A percentile compares a stretch with the other conserved stretches of the same genome.
Conservation (phyloP, 2,888 invertebrate genomes). For the Parnassius orleans region DNA sequence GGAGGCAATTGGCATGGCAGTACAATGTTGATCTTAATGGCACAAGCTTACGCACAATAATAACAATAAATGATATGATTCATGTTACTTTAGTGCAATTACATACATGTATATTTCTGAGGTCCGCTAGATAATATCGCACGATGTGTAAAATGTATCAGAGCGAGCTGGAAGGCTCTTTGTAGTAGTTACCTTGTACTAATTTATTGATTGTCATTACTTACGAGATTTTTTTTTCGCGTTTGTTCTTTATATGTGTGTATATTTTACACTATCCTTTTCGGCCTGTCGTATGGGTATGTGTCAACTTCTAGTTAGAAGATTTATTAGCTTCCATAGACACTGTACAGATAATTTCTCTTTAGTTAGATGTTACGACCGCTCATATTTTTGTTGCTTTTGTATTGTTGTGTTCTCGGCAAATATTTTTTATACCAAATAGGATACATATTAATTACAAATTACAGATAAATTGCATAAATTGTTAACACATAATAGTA, state of each 20-base stretch:
- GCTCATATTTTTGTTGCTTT: too few relatives aligned
- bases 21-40: conserved; percentile 10
- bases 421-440: not conserved
- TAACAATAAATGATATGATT: conserved; percentile 12
- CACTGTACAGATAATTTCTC: too few relatives aligned
- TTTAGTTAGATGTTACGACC: too few relatives aligned
- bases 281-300: too few relatives aligned
- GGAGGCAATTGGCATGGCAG: conserved; percentile 28
- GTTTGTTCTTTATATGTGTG: too few relatives aligned
- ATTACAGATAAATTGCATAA: not conserved
- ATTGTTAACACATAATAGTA: conserved; percentile 1
- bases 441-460: conserved; percentile 1
- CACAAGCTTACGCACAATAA: not conserved
- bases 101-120: not conserved
- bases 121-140: not conserved
- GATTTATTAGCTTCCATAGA: too few relatives aligned
- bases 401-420: not conserved
- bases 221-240: too few relatives aligned
- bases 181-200: too few relatives aligned
- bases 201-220: too few relatives aligned
- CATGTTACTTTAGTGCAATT: not conserved
- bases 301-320: too few relatives aligned
- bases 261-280: too few relatives aligned
- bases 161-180: not conserved
- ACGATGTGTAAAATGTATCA: not conserved